Evolutionary conservation across 2,797 vertebrate genomes (phyloP).

Genomic region (Myiotriccus ornatus): DNA sequence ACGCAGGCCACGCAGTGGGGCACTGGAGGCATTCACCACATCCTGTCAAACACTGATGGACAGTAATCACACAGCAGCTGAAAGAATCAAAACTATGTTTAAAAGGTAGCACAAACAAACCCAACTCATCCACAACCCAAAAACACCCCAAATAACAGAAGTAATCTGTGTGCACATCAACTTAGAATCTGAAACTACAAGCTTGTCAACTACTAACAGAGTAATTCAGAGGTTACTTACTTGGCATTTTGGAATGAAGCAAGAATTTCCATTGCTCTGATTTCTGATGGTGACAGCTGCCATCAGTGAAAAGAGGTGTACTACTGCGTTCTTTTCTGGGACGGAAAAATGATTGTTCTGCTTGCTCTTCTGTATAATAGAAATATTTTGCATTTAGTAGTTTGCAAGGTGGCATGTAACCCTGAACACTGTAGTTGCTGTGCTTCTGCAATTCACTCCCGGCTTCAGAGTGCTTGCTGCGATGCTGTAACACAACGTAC

Average conservation of each 20-base stretch:
- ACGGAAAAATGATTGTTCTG: neutral
- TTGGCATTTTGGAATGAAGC: neutral
- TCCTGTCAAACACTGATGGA: neutral
- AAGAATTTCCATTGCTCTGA: neutral
- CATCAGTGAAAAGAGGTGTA: neutral
- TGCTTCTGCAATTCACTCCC: neutral
- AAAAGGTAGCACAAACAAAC: neutral
- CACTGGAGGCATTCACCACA: rapidly evolving
- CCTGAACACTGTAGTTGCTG: too few relatives aligned
- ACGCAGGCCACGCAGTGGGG: rapidly evolving
- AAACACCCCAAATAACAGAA: neutral
- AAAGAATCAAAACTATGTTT: neutral
- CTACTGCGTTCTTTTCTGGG: neutral
- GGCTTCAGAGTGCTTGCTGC: neutral
- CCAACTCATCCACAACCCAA: neutral
- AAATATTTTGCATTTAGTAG: neutral
- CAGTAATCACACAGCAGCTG: neutral
- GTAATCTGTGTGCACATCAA: rapidly evolving
- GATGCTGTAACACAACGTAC: rapidly evolving
- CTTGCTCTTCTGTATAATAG: neutral
- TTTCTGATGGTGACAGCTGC: neutral
- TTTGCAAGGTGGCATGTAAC: neutral
- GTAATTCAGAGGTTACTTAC: neutral
- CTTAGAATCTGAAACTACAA: neutral
- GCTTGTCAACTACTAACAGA: neutral